Evolutionary conservation across 2,888 invertebrate genomes (phyloP).

Genomic region (Clusia tigrina): DNA sequence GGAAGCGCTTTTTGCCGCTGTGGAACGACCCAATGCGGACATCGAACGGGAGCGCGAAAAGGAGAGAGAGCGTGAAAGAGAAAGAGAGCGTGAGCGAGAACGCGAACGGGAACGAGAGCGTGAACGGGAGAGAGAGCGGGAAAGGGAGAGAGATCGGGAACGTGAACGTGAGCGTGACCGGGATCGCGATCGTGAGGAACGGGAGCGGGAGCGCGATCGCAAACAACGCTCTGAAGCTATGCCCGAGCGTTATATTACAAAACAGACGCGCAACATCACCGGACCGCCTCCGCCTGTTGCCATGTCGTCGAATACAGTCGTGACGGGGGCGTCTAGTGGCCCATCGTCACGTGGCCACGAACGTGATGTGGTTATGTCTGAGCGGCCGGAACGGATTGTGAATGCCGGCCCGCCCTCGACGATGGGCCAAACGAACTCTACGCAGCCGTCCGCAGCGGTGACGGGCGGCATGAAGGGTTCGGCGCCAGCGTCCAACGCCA

Average conservation of each 20-base stretch:
- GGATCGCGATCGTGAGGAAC: slow-evolving; percentile 44
- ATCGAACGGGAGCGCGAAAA: slow-evolving; percentile 46
- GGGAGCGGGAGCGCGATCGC: slow-evolving; percentile 13
- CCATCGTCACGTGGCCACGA: slow-evolving; percentile 33
- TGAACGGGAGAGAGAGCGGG: slow-evolving; percentile 34
- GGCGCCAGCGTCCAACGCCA: slow-evolving; percentile 36
- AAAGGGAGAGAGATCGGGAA: slow-evolving; percentile 35
- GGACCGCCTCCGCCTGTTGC: slow-evolving; percentile 54
- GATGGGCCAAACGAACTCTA: slow-evolving; percentile 38
- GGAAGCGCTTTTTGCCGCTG: slow-evolving; percentile 87
- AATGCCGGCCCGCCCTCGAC: slow-evolving; percentile 17
- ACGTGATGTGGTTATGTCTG: slow-evolving; percentile 38
- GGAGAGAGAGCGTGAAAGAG: slow-evolving; percentile 37
- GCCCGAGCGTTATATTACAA: slow-evolving; percentile 58
- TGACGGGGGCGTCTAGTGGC: slow-evolving; percentile 18
- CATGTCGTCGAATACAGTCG: slow-evolving; percentile 47
- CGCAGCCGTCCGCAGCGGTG: slow-evolving; percentile 39
- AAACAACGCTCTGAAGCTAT: slow-evolving; percentile 51
- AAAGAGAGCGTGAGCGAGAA: slow-evolving; percentile 47
- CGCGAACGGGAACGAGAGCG: slow-evolving; percentile 26
- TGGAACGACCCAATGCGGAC: slow-evolving; percentile 69
- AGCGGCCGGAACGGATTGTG: slow-evolving; percentile 23
- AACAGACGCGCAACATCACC: slow-evolving; percentile 55
- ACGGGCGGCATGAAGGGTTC: slow-evolving; percentile 34
- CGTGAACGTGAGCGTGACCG: slow-evolving; percentile 45